Evolutionary conservation across 2,797 vertebrate genomes (phyloP), one percentile per base, ranked within the genome.

Genomic region (Rhynchonycteris naso): DNA sequence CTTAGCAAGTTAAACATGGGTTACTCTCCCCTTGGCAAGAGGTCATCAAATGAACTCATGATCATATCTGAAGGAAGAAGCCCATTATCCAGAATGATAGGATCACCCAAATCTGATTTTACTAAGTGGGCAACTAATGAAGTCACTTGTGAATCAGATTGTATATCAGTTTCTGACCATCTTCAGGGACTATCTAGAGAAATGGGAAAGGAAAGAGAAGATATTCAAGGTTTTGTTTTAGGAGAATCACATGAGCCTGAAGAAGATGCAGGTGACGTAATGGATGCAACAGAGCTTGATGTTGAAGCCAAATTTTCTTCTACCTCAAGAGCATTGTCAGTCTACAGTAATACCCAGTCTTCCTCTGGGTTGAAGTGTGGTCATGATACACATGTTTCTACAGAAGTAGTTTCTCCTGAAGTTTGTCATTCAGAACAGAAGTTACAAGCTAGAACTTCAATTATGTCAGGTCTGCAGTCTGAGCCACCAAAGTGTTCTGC

Each of bases 391-490:
- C 21, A 35, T 4, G 1, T 19, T 94, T 43, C 80, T 81, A 11
- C 52, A 82, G 0, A 52, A 16, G 63, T 66, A 2, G 15, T 18
- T 65, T 83, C 69, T 52, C 14, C 38, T 10, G 0, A 1, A 10
- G 79, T 43, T 14, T 43, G 4, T 35, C 81, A 14, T 30, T 80
- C 58, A 33, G 96, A 97, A 92, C 80, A 93, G 65, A 90, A 84
- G 9, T 8, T 47, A 24, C 78, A 33, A 2, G 56, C 72, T 22
- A 33, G 79, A 56, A 72, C 90, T 33, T 59, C 90, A 93, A 68
- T 91, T 28, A n/a, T 35, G n/a, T 7, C 56, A 16, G 76, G 94
- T 74, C 90, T 95, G 80, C 90, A 43, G 7, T 11, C 83, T 38
- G 81, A 93, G 80, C 95, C 82, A 75, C 61, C 66, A n/a, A 1